These are phyloP conservation scores for Phrynosoma blainvillii DNA, from an alignment of 2,113 vertebrate species.

Conservation along the genomic window DNA sequence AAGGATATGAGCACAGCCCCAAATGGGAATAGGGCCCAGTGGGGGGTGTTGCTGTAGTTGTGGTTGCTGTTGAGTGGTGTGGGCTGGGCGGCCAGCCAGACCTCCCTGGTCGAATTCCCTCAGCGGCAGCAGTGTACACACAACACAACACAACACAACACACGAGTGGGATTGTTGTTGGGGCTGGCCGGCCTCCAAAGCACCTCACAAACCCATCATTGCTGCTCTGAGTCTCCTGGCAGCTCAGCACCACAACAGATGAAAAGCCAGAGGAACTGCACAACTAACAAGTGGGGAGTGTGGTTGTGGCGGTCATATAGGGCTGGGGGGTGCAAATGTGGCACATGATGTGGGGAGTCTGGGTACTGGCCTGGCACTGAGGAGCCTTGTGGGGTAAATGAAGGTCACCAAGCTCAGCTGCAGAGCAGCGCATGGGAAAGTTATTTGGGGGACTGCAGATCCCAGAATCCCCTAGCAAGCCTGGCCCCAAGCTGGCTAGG, in stretches of 20 bases:
- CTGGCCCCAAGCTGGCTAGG: no score
- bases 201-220: not conserved
- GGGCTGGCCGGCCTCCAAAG: not conserved
- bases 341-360: fast-evolving
- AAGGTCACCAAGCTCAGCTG: not conserved
- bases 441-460: no score
- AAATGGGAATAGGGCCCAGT: not conserved
- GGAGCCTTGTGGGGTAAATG: not conserved
- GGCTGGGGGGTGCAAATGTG: not conserved
- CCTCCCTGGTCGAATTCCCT: not conserved
- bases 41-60: fast-evolving
- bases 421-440: no score
- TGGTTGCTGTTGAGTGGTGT: not conserved
- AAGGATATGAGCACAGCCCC: no score
- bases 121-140: not conserved
- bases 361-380: not conserved
- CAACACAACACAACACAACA: no score
- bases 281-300: no score
- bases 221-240: not conserved
- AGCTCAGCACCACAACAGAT: not conserved
- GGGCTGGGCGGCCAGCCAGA: not conserved
- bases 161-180: not conserved
- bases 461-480: no score
- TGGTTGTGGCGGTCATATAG: no score
- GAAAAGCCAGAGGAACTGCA: not conserved